A percentile compares a stretch with the other conserved stretches of the same genome.
phyloP scores from a whole-genome alignment of 2,797 vertebrate species.

The Coilia nasus region DNA sequence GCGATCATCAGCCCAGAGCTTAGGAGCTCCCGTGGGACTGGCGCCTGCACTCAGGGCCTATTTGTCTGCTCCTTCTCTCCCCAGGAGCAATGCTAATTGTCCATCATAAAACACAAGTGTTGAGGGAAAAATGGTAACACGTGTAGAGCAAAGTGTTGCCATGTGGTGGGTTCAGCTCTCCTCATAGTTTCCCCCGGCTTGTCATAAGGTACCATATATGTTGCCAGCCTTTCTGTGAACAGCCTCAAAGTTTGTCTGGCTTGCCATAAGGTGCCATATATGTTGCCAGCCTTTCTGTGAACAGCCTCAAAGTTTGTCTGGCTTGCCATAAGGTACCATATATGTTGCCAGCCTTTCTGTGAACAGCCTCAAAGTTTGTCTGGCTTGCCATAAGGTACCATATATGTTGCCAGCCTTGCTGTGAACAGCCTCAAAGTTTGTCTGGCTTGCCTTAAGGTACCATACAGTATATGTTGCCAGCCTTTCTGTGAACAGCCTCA shows the following conservation, averaged over 20 bases:
- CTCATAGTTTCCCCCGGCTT: background rate
- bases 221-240: no score
- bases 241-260: no score
- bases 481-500: no score
- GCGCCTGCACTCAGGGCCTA: background rate
- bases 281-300: background rate
- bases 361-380: background rate
- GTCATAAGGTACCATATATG: no score
- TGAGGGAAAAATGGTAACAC: slow-evolving; percentile 22
- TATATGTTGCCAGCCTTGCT: background rate
- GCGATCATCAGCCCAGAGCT: background rate
- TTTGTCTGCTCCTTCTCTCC: background rate
- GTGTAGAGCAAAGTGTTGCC: background rate
- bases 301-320: no score
- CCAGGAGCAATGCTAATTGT: slow-evolving; percentile 8
- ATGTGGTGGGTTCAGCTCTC: background rate
- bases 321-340: no score
- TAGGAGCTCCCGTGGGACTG: background rate
- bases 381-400: background rate
- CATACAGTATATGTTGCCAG: no score
- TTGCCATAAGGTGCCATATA: no score
- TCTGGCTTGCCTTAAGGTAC: background rate
- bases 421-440: background rate
- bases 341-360: background rate
- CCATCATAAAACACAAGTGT: background rate